phyloP scores from a whole-genome alignment of 2,888 invertebrate genomes.

The Pediacus dermestoides region DNA sequence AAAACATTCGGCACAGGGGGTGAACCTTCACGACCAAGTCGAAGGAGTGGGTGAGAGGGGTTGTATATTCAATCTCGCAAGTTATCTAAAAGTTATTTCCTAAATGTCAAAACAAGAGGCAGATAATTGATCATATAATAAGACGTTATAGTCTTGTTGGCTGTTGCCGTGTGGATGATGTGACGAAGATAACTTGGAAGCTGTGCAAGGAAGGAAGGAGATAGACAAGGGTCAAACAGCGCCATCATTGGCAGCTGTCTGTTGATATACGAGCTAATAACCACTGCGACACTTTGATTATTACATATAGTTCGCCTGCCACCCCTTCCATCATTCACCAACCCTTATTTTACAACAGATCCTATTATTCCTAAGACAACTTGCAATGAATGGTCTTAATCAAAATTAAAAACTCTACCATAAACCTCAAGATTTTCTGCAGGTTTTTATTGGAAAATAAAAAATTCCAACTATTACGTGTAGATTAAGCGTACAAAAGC shows the following conservation, averaged over 20 bases:
- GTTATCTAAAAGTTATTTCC: constrained; percentile 47
- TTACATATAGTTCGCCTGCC: constrained; percentile 15
- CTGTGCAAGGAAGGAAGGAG: constrained; percentile 19
- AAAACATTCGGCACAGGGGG: too few relatives aligned
- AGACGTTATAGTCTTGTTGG: constrained; percentile 13
- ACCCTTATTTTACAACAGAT: too few relatives aligned
- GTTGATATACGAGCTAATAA: constrained; percentile 53
- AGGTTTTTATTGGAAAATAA: too few relatives aligned
- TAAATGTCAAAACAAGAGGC: constrained; percentile 50
- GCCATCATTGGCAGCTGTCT: constrained; percentile 53
- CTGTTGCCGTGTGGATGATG: constrained; percentile 16
- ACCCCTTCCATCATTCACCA: constrained; percentile 1
- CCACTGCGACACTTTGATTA: constrained; percentile 46
- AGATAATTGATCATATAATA: constrained; percentile 49
- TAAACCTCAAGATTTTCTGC: too few relatives aligned
- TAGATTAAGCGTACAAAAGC: constrained; percentile 23
- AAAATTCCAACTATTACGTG: too few relatives aligned
- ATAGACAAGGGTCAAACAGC: constrained; percentile 38
- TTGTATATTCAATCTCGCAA: too few relatives aligned
- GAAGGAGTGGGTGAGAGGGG: too few relatives aligned
- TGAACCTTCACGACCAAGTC: too few relatives aligned
- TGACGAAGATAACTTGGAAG: constrained; percentile 17
- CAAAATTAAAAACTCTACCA: too few relatives aligned
- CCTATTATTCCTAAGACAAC: too few relatives aligned
- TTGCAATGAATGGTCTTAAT: too few relatives aligned